Conservation (phyloP, 2,797 vertebrate genomes). For the Chaenodraco wilsoni region DNA sequence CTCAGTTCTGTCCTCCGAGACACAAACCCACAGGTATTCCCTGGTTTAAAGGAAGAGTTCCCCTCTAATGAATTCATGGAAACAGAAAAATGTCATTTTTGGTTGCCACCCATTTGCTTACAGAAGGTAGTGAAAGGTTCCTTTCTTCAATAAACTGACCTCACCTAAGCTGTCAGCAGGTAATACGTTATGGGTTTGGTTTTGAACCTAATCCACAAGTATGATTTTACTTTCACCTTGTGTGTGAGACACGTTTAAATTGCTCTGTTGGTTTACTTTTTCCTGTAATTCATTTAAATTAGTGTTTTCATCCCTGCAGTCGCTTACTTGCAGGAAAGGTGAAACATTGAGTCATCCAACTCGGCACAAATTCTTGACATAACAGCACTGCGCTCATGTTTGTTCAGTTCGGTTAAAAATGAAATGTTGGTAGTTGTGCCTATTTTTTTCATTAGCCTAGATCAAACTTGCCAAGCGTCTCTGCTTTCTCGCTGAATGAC, state of each 20-base stretch:
- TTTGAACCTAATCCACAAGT: conserved; percentile 16
- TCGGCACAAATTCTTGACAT: conserved; percentile 6
- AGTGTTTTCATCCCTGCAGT: not conserved
- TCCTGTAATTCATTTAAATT: not conserved
- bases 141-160: conserved; percentile 44
- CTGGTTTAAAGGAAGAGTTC: conserved; percentile 25
- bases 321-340: not conserved
- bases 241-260: not conserved
- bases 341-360: conserved; percentile 11
- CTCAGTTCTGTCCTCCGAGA: conserved; percentile 38
- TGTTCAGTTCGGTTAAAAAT: conserved; percentile 30
- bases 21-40: conserved; percentile 63
- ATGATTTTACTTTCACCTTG: not conserved
- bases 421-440: conserved; percentile 37
- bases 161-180: conserved; percentile 13
- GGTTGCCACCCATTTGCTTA: conserved; percentile 31
- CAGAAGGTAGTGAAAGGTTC: conserved; percentile 40
- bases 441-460: conserved; percentile 22
- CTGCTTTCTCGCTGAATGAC: conserved; percentile 31
- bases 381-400: conserved; percentile 21
- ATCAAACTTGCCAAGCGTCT: conserved; percentile 13
- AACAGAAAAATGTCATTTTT: conserved; percentile 37
- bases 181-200: not conserved
- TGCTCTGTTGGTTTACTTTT: not conserved
- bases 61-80: conserved; percentile 51